Evolutionary conservation across 2,797 vertebrate genomes (phyloP), one percentile per base, ranked within the genome.

Genomic region (Cynodonichthys magdalenae): DNA sequence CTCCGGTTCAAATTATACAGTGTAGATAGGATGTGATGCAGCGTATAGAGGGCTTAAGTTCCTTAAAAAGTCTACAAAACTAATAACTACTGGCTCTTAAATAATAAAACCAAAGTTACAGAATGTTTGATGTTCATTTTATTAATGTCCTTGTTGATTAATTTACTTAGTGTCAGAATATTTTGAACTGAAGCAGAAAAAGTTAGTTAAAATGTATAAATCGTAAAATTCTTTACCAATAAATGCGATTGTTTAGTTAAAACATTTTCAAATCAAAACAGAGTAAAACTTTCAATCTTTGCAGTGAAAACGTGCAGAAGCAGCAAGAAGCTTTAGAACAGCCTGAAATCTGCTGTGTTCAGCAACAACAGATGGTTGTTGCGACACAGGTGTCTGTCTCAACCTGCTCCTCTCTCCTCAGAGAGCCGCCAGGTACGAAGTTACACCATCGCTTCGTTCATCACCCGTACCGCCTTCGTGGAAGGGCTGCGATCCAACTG

Each of bases 301-400:
- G 11, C 18, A 11, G n/a, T 20, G 15, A 14, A 39, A 14, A 39
- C 36, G 12, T 39, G 36, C 36, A 39, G 36, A 52, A 24, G 24
- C 2, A 3, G 24, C 24, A 24, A 24, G 24, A 24, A 24, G 24
- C 24, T 24, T 24, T 24, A 2, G 24, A 24, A 24, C 24, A 24
- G 24, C 24, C 24, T 24, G 24, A 51, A 18, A 42, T 68, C 68
- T 62, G 19, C 18, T 27, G 54, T 17, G 41, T 79, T 72, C 72
- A 28, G 65, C 42, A 78, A 73, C 28, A 58, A 50, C 34, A 19
- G 54, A 11, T 19, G 53, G n/a, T 31, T 63, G 62, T 79, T 81
- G 65, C 72, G 51, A 74, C 69, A 82, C 45, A 48, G 14, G 9
- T 2, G 4, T 71, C 53, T 77, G 82, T 86, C 77, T 74, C 67